These are phyloP conservation scores for Synergus gifuensis DNA, from an alignment of 2,888 invertebrate genomes.

Conservation along the genomic window DNA sequence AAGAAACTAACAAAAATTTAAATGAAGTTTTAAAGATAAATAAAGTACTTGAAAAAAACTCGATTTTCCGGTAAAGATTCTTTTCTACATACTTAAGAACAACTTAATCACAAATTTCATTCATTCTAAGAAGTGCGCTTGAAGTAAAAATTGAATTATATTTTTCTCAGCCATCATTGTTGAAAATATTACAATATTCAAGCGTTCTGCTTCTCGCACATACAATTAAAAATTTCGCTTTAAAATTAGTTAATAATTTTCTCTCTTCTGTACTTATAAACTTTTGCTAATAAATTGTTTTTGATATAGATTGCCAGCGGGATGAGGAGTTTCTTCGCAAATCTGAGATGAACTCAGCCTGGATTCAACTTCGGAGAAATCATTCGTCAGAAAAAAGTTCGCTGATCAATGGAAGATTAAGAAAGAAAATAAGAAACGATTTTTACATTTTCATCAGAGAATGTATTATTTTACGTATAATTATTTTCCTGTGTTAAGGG, in stretches of 20 bases:
- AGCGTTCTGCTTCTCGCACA: conserved; percentile 14
- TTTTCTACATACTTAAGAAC: not conserved
- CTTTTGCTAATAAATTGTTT: conserved; percentile 63
- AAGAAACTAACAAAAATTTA: not conserved
- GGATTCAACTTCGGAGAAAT: not conserved
- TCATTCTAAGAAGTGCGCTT: not conserved
- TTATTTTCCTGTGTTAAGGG: not conserved
- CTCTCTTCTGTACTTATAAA: conserved; percentile 35
- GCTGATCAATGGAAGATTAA: conserved; percentile 1
- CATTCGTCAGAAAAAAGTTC: not conserved
- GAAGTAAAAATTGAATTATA: not conserved
- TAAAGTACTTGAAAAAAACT: not conserved
- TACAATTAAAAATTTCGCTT: not conserved
- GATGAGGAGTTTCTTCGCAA: conserved; percentile 63
- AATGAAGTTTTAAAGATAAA: not conserved
- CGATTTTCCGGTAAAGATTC: not conserved
- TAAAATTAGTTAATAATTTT: not conserved
- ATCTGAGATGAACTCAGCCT: conserved; percentile 70
- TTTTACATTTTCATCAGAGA: too few species aligned
- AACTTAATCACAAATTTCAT: not conserved
- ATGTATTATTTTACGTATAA: not conserved
- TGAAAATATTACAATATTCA: not conserved
- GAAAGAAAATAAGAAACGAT: not conserved
- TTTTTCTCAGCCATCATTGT: not conserved
- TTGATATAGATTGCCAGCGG: conserved; percentile 71